Evolutionary conservation across 1,140 invertebrate genomes (phyloP), one percentile per base, ranked within the genome.

Genomic region (Eubasilissa regina): DNA sequence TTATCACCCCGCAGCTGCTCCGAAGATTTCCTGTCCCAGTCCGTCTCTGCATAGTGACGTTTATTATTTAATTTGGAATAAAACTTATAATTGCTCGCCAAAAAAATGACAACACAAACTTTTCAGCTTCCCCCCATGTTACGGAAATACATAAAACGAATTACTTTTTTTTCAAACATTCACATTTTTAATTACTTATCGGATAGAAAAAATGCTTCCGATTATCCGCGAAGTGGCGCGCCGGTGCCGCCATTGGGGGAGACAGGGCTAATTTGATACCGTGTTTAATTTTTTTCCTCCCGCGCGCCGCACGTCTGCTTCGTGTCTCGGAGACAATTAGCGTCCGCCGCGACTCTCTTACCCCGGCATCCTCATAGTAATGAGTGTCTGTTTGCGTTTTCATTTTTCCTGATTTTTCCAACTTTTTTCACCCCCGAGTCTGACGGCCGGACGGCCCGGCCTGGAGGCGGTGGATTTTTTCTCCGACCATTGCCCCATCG

Each of bases 231-330:
- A 43, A 45, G 35, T 11, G n/a, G 13, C 12, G n/a, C 8, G 60
- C 35, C 15, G 43, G 7, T n/a, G n/a, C n/a, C n/a, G n/a, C n/a
- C n/a, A n/a, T 35, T 6, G 25, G 77, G 56, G 77, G 55, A 70
- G 78, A 53, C 45, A 53, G 25, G 55, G 75, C 75, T 83, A 83
- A 83, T 83, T 80, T 80, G 73, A 83, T 83, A 77, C 78, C 60
- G 70, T 83, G 81, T 83, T 83, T 83, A 83, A 83, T 83, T 78
- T 82, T 82, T 78, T 64, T 83, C 76, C 79, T 82, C 75, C 74
- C 76, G 79, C 25, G 25, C 56, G 73, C 66, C 60, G 62, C 81
- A 82, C 81, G 81, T 83, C 81, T 83, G 81, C 53, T 73, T 83
- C 81, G 78, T 83, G 79, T 83, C 81, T 78, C 78, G 11, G 53